Base-by-base conservation (phyloP, 1,140 invertebrate genomes). In the Tribolium castaneum region DNA sequence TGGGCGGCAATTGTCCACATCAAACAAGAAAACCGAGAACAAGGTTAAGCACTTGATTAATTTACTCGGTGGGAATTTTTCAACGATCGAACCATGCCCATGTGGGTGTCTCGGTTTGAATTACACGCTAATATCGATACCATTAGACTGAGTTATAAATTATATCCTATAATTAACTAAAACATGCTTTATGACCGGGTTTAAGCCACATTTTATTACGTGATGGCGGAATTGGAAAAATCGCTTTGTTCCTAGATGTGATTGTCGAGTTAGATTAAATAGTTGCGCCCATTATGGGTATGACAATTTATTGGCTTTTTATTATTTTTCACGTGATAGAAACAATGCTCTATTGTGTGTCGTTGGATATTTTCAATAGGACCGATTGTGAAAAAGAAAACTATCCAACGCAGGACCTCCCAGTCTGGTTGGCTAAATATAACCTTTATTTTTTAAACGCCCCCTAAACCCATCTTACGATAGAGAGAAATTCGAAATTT, bases 11-110 rank as follows among this genome's bases (percentile, higher is more conserved):
- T 72, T 54, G 70, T 59, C 49, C n/a, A 34, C 19, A 75, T 59
- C 49, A 45, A 54, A 14, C 13, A 54, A 56, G 45, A 51, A 34
- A 35, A 66, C 59, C 13, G 30, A 66, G 59, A 66, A 34, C 50
- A 22, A 54, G 73, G 51, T 72, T 72, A 50, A 72, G 16, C 35
- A 16, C 70, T 72, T 72, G 70, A 72, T 72, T 72, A 72, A 72
- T 72, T 72, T 50, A 72, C 45, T 54, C 12, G 45, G 14, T 59
- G 22, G 39, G 39, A 45, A 45, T n/a, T 66, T 66, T 12, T 35
- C 12, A 30, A 35, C 13, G 25, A 35, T 9, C 9, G 7, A 6
- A 25, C 14, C 2, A 2, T 7, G 6, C 14, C 9, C 54, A 35
- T 5, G 59, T 66, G 25, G 59, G 30, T 35, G 25, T 66, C 22